phyloP scores from a whole-genome alignment of 1,140 invertebrate genomes.

The Drosophila kanapiae region DNA sequence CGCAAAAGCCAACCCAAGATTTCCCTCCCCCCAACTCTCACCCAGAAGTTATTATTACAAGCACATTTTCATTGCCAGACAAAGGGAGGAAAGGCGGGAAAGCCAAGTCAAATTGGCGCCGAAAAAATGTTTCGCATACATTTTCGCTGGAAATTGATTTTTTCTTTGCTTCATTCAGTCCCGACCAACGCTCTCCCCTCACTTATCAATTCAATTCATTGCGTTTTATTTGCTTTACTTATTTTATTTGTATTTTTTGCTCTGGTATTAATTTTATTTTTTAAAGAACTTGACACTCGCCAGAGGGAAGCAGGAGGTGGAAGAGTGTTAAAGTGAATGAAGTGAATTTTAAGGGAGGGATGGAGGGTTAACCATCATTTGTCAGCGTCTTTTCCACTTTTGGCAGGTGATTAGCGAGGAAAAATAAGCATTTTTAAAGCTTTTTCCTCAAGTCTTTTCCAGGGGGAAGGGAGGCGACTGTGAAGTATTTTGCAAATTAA shows the following conservation, averaged over 20 bases:
- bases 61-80: constrained; percentile 77
- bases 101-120: constrained; percentile 51
- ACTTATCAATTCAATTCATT: constrained; percentile 79
- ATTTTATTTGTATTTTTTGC: constrained; percentile 26
- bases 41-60: constrained; percentile 72
- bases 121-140: constrained; percentile 59
- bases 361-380: constrained; percentile 60
- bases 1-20: constrained; percentile 36
- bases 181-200: not conserved
- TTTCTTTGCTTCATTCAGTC: constrained; percentile 19
- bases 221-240: constrained; percentile 76
- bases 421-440: constrained; percentile 51
- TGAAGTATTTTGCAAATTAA: constrained; percentile 24
- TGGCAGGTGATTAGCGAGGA: constrained; percentile 76
- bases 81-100: constrained; percentile 9
- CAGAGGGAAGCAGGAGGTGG: not conserved
- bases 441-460: constrained; percentile 1
- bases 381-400: constrained; percentile 68
- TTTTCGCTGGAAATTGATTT: constrained; percentile 72
- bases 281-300: constrained; percentile 28
- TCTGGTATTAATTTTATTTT: constrained; percentile 36
- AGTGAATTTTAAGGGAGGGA: not conserved
- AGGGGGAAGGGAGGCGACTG: no score
- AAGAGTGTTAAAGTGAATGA: constrained; percentile 1
- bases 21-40: constrained; percentile 2